Evolutionary conservation across 2,797 vertebrate genomes (phyloP).

Genomic region (Prionace glauca): DNA sequence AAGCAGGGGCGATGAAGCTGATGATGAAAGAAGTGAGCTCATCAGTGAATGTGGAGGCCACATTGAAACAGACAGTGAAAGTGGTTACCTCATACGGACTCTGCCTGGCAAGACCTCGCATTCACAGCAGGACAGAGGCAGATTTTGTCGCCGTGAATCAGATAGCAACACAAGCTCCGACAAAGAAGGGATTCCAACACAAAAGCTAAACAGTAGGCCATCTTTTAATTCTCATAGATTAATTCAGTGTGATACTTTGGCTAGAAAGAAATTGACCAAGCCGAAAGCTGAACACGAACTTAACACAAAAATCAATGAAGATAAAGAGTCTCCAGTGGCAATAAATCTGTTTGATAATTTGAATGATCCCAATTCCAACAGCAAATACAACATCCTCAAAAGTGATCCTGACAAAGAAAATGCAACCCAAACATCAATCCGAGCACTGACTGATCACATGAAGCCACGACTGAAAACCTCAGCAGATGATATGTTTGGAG

Average conservation of each 20-base stretch:
- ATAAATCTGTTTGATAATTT: background rate
- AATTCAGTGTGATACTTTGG: slow-evolving; percentile 90
- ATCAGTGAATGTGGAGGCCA: slow-evolving; percentile 63
- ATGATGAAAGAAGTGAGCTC: slow-evolving; percentile 87
- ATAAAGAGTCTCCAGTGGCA: slow-evolving; percentile 38
- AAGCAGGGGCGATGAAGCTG: slow-evolving; percentile 78
- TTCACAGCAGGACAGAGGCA: slow-evolving; percentile 22
- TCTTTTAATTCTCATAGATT: slow-evolving; percentile 88
- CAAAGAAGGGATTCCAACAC: slow-evolving; percentile 45
- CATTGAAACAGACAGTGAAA: slow-evolving; percentile 84
- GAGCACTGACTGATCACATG: slow-evolving; percentile 65
- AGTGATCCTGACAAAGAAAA: background rate
- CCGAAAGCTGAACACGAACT: slow-evolving; percentile 54
- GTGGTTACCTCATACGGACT: slow-evolving; percentile 54
- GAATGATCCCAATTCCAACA: background rate
- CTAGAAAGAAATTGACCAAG: slow-evolving; percentile 71
- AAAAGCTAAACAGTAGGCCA: slow-evolving; percentile 59
- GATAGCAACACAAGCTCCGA: slow-evolving; percentile 30
- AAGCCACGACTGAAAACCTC: slow-evolving; percentile 66
- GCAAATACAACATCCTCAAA: background rate
- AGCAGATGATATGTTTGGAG: slow-evolving; percentile 70
- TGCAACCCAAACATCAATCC: background rate
- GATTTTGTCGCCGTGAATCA: slow-evolving; percentile 19
- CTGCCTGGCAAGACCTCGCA: slow-evolving; percentile 38
- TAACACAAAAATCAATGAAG: slow-evolving; percentile 56